These are phyloP conservation scores for Chaetodon auriga DNA, from an alignment of 2,113 vertebrate species.

Conservation along the genomic window DNA sequence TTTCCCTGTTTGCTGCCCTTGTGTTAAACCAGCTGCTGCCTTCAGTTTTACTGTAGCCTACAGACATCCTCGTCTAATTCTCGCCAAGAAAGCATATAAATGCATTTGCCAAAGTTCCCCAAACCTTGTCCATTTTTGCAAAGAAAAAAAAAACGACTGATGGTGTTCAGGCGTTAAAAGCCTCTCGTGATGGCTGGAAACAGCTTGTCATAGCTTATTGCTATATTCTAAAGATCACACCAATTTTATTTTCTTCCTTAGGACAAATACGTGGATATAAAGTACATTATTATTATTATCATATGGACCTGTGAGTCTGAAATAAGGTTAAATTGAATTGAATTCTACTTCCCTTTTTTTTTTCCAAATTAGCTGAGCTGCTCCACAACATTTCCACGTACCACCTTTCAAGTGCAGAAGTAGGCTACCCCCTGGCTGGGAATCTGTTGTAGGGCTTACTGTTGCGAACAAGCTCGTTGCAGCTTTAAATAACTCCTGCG, in stretches of 20 bases:
- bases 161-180: too few species aligned
- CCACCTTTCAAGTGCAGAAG: background rate
- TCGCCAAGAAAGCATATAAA: too few species aligned
- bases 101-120: too few species aligned
- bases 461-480: slow-evolving; percentile 5
- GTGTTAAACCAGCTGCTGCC: too few species aligned
- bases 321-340: too few species aligned
- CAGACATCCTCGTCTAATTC: too few species aligned
- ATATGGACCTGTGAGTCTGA: too few species aligned
- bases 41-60: too few species aligned
- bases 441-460: background rate
- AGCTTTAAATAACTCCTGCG: slow-evolving; percentile 38
- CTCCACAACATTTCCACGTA: background rate
- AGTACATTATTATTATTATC: background rate
- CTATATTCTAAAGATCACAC: background rate
- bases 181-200: too few species aligned
- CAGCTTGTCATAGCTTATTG: background rate
- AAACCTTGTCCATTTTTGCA: too few species aligned
- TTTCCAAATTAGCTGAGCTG: background rate
- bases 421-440: background rate
- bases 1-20: too few species aligned
- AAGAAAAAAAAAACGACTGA: too few species aligned
- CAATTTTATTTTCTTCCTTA: background rate
- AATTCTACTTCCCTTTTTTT: background rate
- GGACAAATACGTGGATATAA: background rate